Percentiles rank a stretch among this genome's conserved stretches.
These are phyloP conservation scores for Caenorhabditis inopinata DNA, from an alignment of 1,140 invertebrate species.

Conservation along the genomic window DNA sequence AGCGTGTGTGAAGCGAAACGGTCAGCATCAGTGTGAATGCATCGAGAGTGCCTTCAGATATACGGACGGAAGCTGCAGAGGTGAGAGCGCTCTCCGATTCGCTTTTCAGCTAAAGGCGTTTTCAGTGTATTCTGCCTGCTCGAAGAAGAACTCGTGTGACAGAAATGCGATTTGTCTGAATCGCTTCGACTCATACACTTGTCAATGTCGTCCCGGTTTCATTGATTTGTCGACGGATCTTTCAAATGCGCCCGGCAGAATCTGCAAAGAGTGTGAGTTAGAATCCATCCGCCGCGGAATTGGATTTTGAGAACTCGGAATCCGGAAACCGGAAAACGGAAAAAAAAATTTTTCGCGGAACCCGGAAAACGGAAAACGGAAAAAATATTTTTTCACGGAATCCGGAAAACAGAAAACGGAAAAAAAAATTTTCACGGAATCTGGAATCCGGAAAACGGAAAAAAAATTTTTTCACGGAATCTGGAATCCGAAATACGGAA, in stretches of 20 bases:
- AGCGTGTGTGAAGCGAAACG: constrained; percentile 52
- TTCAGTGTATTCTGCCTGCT: constrained; percentile 58
- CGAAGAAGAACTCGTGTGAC: constrained; percentile 53
- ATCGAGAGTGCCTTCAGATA: constrained; percentile 55
- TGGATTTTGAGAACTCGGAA: too few species aligned
- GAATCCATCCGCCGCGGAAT: too few species aligned
- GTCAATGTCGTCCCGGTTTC: constrained; percentile 61
- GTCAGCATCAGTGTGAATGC: constrained; percentile 57
- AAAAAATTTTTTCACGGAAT: too few species aligned
- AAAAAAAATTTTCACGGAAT: too few species aligned
- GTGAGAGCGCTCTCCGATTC: constrained; percentile 34
- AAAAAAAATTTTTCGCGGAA: too few species aligned
- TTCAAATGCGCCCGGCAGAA: constrained; percentile 56
- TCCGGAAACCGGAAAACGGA: too few species aligned
- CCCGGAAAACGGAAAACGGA: too few species aligned
- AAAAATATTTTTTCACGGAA: too few species aligned
- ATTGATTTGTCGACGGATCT: constrained; percentile 62
- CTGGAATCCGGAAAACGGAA: too few species aligned
- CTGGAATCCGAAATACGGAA: too few species aligned
- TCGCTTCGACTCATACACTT: constrained; percentile 61
- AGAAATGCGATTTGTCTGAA: constrained; percentile 63
- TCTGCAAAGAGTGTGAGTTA: constrained; percentile 63
- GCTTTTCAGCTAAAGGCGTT: too few species aligned
- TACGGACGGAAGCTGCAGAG: constrained; percentile 59
- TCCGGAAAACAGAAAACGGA: too few species aligned